Conservation (phyloP, 2,888 invertebrate species). For the Sicus ferrugineus region DNA sequence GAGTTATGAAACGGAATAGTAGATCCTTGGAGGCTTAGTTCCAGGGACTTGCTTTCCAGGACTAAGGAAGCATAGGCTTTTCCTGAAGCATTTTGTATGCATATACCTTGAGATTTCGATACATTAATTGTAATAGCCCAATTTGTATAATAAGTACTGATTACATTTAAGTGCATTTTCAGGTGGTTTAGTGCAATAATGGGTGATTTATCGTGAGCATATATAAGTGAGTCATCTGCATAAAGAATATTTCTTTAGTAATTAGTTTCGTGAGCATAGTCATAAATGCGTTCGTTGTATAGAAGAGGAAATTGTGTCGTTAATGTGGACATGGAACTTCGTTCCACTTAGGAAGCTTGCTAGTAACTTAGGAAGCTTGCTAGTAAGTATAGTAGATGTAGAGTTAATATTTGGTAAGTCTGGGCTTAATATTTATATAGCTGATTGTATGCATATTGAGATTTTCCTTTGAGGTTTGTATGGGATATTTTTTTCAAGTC, state of each 20-base stretch:
- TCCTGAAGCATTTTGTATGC: neutral
- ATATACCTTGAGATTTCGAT: neutral
- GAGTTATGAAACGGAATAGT: neutral
- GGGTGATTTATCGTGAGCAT: slow-evolving; percentile 1
- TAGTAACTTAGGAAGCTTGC: too few species aligned
- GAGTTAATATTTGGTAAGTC: too few species aligned
- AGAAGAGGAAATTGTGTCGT: neutral
- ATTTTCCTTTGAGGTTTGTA: neutral
- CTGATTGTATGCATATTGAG: too few species aligned
- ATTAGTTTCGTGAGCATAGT: neutral
- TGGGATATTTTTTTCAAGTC: neutral
- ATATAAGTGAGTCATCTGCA: slow-evolving; percentile 1
- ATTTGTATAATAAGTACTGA: neutral
- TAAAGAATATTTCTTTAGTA: slow-evolving; percentile 2
- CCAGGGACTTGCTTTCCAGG: neutral
- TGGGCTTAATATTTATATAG: too few species aligned
- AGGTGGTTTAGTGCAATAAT: neutral
- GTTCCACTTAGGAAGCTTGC: neutral
- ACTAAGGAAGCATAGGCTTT: neutral
- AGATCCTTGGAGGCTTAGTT: neutral
- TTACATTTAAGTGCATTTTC: neutral
- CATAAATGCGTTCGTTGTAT: neutral
- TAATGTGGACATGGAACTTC: neutral
- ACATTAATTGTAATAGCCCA: neutral
- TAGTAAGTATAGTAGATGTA: too few species aligned